Conservation (phyloP, 1,140 invertebrate species). For the Platyura marginata region DNA sequence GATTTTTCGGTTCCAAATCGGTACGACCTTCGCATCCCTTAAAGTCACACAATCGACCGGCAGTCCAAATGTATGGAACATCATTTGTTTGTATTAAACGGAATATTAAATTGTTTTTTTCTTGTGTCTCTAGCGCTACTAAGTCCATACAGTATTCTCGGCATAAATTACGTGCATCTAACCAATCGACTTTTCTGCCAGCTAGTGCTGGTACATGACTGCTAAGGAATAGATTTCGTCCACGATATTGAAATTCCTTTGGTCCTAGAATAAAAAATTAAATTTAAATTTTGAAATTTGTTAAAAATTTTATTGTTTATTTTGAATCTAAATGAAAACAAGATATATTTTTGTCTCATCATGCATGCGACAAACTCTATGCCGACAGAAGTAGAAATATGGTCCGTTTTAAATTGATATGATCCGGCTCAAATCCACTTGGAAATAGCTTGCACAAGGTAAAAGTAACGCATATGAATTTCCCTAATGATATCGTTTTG, state of each 20-base stretch:
- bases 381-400: too few relatives aligned
- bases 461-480: too few relatives aligned
- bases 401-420: too few relatives aligned
- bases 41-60: slow-evolving; percentile 79
- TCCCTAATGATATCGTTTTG: too few relatives aligned
- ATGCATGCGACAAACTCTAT: too few relatives aligned
- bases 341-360: too few relatives aligned
- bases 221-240: slow-evolving; percentile 78
- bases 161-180: slow-evolving; percentile 76
- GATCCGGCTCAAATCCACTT: too few relatives aligned
- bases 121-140: slow-evolving; percentile 69
- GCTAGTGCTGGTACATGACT: slow-evolving; percentile 59
- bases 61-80: slow-evolving; percentile 85
- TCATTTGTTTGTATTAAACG: slow-evolving; percentile 71
- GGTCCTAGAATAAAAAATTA: slow-evolving; percentile 42
- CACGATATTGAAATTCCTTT: slow-evolving; percentile 71
- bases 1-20: slow-evolving; percentile 67
- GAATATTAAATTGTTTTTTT: slow-evolving; percentile 77
- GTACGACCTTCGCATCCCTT: slow-evolving; percentile 72
- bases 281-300: not conserved
- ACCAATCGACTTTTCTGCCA: slow-evolving; percentile 68
- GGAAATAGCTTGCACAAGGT: too few relatives aligned
- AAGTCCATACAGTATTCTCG: slow-evolving; percentile 86
- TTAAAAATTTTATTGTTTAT: too few relatives aligned
- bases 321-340: too few relatives aligned